Evolutionary conservation across 2,888 invertebrate species (phyloP).

Genomic region (Trichacis sp.): DNA sequence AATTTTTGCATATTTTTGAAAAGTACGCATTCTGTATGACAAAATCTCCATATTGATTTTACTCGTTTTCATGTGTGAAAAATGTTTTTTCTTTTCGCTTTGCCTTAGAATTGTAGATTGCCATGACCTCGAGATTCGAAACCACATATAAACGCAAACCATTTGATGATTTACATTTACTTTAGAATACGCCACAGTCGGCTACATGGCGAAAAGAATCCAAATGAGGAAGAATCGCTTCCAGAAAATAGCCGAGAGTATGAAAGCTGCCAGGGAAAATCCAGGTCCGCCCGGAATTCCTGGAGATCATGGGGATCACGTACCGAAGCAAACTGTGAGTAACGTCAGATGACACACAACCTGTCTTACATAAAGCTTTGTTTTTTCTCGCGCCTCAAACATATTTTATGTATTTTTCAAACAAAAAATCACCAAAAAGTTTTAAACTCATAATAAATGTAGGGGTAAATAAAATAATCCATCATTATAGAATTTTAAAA

Average conservation of each 20-base stretch:
- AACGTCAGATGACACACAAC: conserved; percentile 58
- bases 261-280: conserved; percentile 84
- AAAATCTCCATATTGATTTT: too few species aligned
- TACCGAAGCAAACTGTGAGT: conserved; percentile 83
- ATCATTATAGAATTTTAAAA: too few species aligned
- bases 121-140: too few species aligned
- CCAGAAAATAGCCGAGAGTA: conserved; percentile 93
- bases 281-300: conserved; percentile 74
- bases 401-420: neutral
- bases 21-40: too few species aligned
- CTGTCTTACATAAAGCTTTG: conserved; percentile 6
- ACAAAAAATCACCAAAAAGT: neutral
- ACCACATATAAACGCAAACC: neutral
- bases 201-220: conserved; percentile 97
- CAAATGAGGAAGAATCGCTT: conserved; percentile 96
- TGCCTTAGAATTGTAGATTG: too few species aligned
- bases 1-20: too few species aligned
- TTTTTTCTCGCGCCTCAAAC: neutral
- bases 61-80: too few species aligned
- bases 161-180: neutral
- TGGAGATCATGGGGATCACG: conserved; percentile 76
- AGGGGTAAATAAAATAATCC: too few species aligned
- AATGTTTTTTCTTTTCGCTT: too few species aligned
- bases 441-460: too few species aligned
- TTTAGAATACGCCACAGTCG: conserved; percentile 97